Base-by-base conservation (phyloP, 2,888 invertebrate genomes). In the Dicyrtoma fusca region DNA sequence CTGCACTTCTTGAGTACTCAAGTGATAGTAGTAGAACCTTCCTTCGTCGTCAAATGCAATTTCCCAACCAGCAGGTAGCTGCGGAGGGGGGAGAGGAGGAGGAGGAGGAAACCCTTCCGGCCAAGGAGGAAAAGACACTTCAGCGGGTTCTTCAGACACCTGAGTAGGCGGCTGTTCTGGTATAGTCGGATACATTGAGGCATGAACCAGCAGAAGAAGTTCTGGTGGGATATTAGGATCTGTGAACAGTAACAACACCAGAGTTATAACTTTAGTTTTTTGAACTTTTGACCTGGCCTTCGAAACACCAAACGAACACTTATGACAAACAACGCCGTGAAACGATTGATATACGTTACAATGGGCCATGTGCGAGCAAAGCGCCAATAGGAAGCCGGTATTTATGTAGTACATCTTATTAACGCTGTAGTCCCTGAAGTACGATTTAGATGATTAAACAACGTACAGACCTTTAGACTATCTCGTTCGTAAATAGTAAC, bases 1-100 rank as follows among this genome's bases (percentile, higher is more conserved):
- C 82, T 92, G 92, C 23, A 92, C 88, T 79, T 89, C 87, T 8
- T 92, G 86, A 63, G 90, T 86, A 83, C 90, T 91, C 1, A 90
- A 86, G 83, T 97, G 95, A 85, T 96, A 98, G 85, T 95, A 98
- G 84, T 96, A 97, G 0, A 90, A 88, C 77, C 94, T 88, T 0
- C 96, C 96, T 69, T 91, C 90, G 1, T 87, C 85, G 82, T 96
- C 95, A 75, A 88, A 87, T 0, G 93, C 91, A 81, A 89, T 90
- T 81, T 92, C 92, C 97, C 97, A 98, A 82, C 91, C 88, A 0
- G 91, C 94, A 72, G 96, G 84, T 79, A 90, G 80, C 74, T 78
- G 81, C 79, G 68, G 45, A 14, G 83, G 82, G 34, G 84, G 83
- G 0, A 84, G 82, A 23, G 83, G 82, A 10, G 82, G 81, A 3